Evolutionary conservation across 2,888 invertebrate species (phyloP), one percentile per base, ranked within the genome.

Genomic region (Oscheius sp.): DNA sequence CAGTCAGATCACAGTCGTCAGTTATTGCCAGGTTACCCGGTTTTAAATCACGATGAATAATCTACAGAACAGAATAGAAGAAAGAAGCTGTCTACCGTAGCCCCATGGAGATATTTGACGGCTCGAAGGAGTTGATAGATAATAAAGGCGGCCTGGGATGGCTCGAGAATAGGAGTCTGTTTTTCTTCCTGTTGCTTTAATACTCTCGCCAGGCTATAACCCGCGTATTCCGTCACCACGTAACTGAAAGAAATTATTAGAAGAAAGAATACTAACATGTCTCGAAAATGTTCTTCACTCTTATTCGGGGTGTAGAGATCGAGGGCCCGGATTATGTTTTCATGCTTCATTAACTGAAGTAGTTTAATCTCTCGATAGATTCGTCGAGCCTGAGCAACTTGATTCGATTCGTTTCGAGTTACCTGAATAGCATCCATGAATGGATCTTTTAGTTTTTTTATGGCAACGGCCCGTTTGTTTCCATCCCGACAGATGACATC

Each of bases 271-370:
- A 70, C 81, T 72, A 41, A 84, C 84, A 84, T 73, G 70, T 82
- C 78, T 6, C 70, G 72, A 63, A 84, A 82, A 28, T 75, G 59
- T 22, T 74, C 63, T 45, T 76, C 70, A 47, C 68, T 56, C 3
- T 66, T 65, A 17, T 84, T 78, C 2, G 83, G 82, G 2, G 84
- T 77, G 74, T 84, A 84, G 32, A 82, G 44, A 57, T 81, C 82
- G 30, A 84, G 63, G 12, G 84, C 82, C 32, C 77, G 70, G 79
- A 93, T 92, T 86, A 97, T 93, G 90, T 98, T 98, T 89, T 98
- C 97, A 89, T 98, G 97, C 86, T 94, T 92, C 95, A 98, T 97
- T 87, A 97, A 95, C 87, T 95, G 95, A 70, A 98, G 90, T 90
- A 97, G 91, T 71, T 94, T 91, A 62, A 97, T 89, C 87, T 98